A percentile compares a stretch with the other conserved stretches of the same genome.
These are phyloP conservation scores for Macrosoma leucophasiata DNA, from an alignment of 2,888 invertebrate species.

Conservation along the genomic window DNA sequence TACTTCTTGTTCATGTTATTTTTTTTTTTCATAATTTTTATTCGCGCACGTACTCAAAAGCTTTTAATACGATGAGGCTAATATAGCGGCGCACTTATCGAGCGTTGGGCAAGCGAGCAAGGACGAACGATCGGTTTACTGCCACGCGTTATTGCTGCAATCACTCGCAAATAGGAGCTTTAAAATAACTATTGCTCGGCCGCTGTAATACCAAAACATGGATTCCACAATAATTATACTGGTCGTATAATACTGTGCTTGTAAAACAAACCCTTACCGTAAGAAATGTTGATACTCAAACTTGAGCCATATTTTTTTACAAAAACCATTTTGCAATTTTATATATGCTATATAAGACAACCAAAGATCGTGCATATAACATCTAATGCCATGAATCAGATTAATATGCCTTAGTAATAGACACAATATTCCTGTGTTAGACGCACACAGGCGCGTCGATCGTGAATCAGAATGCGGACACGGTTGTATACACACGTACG, in stretches of 20 bases:
- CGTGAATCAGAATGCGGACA: slow-evolving; percentile 20
- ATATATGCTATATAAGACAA: no score
- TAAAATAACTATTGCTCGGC: no score
- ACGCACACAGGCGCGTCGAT: slow-evolving; percentile 21
- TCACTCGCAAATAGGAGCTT: slow-evolving; percentile 28
- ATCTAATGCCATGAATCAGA: slow-evolving; percentile 54
- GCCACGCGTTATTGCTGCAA: slow-evolving; percentile 34
- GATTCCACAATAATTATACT: no score
- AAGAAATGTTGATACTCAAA: slow-evolving; percentile 8
- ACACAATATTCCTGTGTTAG: slow-evolving; percentile 27
- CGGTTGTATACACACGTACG: slow-evolving; percentile 28
- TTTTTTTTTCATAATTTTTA: slow-evolving; percentile 27
- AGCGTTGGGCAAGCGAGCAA: slow-evolving; percentile 58
- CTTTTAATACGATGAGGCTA: slow-evolving; percentile 60
- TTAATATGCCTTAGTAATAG: slow-evolving; percentile 36
- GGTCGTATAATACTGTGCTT: no score
- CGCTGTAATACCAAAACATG: no score
- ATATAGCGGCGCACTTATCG: slow-evolving; percentile 50
- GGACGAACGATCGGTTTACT: slow-evolving; percentile 43
- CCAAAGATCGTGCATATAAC: slow-evolving; percentile 37
- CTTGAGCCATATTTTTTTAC: neutral
- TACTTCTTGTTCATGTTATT: slow-evolving; percentile 49
- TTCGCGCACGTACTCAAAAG: slow-evolving; percentile 41
- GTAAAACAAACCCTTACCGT: no score
- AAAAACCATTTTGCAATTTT: slow-evolving; percentile 1